Conservation (phyloP, 1,140 invertebrate species). For the Ladona fulva region DNA sequence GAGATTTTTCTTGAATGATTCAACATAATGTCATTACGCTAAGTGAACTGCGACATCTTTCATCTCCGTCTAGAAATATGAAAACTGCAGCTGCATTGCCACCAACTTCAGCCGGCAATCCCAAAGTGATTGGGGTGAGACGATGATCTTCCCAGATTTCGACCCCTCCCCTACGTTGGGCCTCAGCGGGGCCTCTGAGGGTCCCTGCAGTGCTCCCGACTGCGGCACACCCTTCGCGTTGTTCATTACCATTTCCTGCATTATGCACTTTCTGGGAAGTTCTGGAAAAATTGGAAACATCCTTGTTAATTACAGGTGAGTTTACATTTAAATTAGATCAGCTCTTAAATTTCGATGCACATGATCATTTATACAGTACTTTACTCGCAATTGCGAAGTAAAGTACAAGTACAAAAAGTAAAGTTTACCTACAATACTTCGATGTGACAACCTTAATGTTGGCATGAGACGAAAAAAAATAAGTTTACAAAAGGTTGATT, state of each 20-base stretch:
- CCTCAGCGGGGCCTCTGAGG: constrained; percentile 33
- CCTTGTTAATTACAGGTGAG: constrained; percentile 45
- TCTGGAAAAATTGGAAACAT: constrained; percentile 53
- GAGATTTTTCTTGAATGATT: no score
- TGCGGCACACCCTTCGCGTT: constrained; percentile 39
- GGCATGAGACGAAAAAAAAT: no score
- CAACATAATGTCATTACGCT: no score
- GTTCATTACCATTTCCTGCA: constrained; percentile 40
- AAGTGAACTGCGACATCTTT: no score
- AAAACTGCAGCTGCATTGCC: constrained; percentile 33
- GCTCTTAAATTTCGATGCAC: no score
- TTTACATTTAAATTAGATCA: background rate
- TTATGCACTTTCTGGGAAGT: constrained; percentile 45
- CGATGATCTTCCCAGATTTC: background rate
- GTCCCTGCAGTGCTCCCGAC: constrained; percentile 39
- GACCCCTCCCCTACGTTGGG: background rate
- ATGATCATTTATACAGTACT: no score
- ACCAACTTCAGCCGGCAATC: no score
- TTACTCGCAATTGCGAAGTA: no score
- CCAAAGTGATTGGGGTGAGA: background rate
- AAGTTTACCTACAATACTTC: no score
- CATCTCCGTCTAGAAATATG: constrained; percentile 32
- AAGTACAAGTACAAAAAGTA: no score
- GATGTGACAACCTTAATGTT: no score
- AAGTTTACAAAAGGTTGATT: no score